These are phyloP conservation scores for Azorinus chamasolen DNA, from an alignment of 2,888 invertebrate genomes.

Conservation along the genomic window DNA sequence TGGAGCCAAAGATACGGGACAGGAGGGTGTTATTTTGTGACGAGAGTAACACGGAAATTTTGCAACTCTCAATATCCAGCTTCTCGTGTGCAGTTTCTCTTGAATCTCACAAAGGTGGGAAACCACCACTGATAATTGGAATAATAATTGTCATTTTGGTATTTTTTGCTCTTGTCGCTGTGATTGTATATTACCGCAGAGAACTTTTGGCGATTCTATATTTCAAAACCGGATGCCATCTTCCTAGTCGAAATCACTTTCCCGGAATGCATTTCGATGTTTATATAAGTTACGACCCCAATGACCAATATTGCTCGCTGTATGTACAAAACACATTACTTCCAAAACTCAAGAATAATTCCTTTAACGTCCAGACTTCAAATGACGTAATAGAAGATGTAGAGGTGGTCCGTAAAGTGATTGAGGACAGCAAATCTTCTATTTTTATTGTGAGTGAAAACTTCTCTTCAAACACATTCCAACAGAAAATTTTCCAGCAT, in stretches of 20 bases:
- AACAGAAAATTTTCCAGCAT: slow-evolving; percentile 45
- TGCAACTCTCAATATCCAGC: slow-evolving; percentile 29
- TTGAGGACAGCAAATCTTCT: slow-evolving; percentile 65
- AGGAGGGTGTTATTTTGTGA: slow-evolving; percentile 46
- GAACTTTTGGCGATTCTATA: slow-evolving; percentile 62
- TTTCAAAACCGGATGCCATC: slow-evolving; percentile 48
- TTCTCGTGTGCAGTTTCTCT: slow-evolving; percentile 34
- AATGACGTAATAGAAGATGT: slow-evolving; percentile 52
- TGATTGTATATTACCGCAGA: slow-evolving; percentile 57
- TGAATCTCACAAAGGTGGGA: not conserved
- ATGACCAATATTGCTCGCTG: slow-evolving; percentile 57
- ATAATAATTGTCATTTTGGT: slow-evolving; percentile 37
- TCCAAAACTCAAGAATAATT: slow-evolving; percentile 54
- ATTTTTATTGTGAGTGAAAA: slow-evolving; percentile 63
- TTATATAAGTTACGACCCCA: slow-evolving; percentile 61
- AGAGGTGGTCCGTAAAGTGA: slow-evolving; percentile 47
- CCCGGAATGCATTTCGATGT: slow-evolving; percentile 59
- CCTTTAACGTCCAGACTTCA: slow-evolving; percentile 39
- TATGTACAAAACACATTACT: slow-evolving; percentile 55
- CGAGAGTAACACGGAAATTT: slow-evolving; percentile 28
- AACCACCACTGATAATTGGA: slow-evolving; percentile 35
- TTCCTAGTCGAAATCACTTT: slow-evolving; percentile 44
- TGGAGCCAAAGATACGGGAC: slow-evolving; percentile 57
- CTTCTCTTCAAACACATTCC: slow-evolving; percentile 59
- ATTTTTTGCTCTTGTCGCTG: slow-evolving; percentile 36